Conservation (phyloP, 1,140 invertebrate genomes). For the Trialeurodes vaporariorum region DNA sequence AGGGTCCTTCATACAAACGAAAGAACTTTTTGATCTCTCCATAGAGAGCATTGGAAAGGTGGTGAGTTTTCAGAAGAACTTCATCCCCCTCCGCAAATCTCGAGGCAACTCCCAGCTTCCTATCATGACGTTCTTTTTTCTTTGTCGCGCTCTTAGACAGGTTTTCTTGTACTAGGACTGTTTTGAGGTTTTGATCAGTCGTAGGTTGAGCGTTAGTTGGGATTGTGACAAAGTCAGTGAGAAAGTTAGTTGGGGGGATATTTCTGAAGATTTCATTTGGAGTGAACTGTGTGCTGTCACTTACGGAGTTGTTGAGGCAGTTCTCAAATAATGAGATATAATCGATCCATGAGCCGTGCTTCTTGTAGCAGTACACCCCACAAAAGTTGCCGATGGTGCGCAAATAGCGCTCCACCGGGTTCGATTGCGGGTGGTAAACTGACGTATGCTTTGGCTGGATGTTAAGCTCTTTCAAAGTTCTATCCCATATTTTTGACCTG, state of each 20-base stretch:
- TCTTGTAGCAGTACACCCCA: not conserved
- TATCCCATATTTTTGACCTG: not conserved
- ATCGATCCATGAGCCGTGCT: not conserved
- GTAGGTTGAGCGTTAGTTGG: no score
- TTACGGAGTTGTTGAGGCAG: not conserved
- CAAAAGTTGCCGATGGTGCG: not conserved
- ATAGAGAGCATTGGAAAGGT: not conserved
- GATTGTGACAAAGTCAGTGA: no score
- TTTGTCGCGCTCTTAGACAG: not conserved
- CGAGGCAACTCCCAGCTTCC: no score
- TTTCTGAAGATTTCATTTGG: no score
- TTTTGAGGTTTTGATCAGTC: not conserved
- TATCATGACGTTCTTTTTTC: not conserved
- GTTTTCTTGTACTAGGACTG: not conserved
- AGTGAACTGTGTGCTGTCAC: not conserved
- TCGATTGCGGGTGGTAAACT: slow-evolving; percentile 1
- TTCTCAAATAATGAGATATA: not conserved
- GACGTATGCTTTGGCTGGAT: not conserved
- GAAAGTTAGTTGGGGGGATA: no score
- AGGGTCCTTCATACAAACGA: not conserved
- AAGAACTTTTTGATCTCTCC: not conserved
- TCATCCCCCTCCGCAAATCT: not conserved
- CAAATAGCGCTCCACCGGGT: not conserved
- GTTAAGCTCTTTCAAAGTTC: not conserved
- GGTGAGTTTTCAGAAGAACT: not conserved